Conservation (phyloP, 2,888 invertebrate species). For the Metellina segmentata region DNA sequence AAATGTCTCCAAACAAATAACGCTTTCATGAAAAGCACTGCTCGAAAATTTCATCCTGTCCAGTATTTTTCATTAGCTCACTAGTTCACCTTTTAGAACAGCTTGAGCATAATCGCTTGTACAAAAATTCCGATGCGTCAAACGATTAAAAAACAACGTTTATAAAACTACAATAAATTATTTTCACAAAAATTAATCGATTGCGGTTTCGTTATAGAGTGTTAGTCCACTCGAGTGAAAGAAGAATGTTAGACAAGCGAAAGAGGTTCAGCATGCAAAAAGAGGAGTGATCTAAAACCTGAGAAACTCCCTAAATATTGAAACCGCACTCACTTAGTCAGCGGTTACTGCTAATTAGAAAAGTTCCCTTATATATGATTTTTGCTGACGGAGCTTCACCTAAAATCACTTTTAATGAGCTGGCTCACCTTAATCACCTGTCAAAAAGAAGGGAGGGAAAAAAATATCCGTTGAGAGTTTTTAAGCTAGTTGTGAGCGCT, state of each 20-base stretch:
- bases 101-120: not conserved
- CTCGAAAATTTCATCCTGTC: no score
- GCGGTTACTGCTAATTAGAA: slow-evolving; percentile 71
- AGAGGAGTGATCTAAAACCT: slow-evolving; percentile 1
- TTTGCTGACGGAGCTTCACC: slow-evolving; percentile 59
- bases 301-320: slow-evolving; percentile 6
- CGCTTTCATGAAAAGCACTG: no score
- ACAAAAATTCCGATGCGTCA: not conserved
- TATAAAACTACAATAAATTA: not conserved
- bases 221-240: not conserved
- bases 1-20: no score
- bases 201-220: slow-evolving; percentile 12
- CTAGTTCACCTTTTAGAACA: no score
- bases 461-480: slow-evolving; percentile 32
- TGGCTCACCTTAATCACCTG: slow-evolving; percentile 63
- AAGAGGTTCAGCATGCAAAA: not conserved
- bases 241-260: not conserved
- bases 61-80: no score
- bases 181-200: slow-evolving; percentile 13
- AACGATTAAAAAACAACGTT: not conserved
- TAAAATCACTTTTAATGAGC: slow-evolving; percentile 74
- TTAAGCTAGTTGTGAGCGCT: slow-evolving; percentile 37
- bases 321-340: slow-evolving; percentile 61
- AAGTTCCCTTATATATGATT: slow-evolving; percentile 63
- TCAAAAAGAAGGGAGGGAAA: slow-evolving; percentile 24